A percentile compares a stretch with the other conserved stretches of the same genome.
These are phyloP conservation scores for Ceuthmochares aereus DNA, from an alignment of 2,113 vertebrate genomes.

Conservation along the genomic window DNA sequence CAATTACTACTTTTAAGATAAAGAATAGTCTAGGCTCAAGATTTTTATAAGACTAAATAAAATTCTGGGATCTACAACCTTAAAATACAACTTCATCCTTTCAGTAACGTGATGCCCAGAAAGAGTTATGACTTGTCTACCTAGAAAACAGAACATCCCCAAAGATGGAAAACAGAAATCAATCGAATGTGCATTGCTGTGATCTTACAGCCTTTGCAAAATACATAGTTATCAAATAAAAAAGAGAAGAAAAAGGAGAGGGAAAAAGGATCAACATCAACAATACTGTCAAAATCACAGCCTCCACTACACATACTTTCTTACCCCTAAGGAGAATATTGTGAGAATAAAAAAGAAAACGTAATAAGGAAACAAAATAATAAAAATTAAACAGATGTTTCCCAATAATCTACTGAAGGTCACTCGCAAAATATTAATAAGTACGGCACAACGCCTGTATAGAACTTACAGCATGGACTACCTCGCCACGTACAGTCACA, in stretches of 20 bases:
- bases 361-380: background rate
- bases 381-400: slow-evolving; percentile 26
- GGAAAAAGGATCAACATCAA: background rate
- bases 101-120: background rate
- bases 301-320: background rate
- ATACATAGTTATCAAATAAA: background rate
- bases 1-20: background rate
- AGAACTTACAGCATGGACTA: background rate
- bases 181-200: background rate
- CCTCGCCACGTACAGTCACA: background rate
- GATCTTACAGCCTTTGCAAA: background rate
- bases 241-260: too few species aligned
- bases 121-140: background rate
- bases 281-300: background rate
- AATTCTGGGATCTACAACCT: background rate
- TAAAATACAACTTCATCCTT: background rate
- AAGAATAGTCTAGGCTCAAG: background rate
- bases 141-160: background rate
- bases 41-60: background rate
- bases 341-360: background rate
- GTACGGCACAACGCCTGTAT: background rate
- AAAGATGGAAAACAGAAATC: background rate
- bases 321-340: background rate
- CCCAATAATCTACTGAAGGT: slow-evolving; percentile 12
- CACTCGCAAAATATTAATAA: background rate